A percentile compares a stretch with the other conserved stretches of the same genome.
phyloP scores from a whole-genome alignment of 2,113 vertebrate genomes.

The Suricata suricatta region DNA sequence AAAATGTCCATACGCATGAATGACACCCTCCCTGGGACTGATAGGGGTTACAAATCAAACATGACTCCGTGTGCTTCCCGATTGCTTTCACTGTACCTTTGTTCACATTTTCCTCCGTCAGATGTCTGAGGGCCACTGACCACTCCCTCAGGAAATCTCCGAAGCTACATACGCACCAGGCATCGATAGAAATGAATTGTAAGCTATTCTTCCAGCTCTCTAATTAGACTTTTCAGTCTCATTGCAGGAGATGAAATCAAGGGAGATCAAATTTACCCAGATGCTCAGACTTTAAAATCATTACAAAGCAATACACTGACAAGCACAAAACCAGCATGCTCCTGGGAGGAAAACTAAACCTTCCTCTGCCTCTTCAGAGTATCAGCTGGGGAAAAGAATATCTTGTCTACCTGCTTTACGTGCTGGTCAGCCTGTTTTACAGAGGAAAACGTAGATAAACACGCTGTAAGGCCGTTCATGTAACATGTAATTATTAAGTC shows the following conservation, averaged over 20 bases:
- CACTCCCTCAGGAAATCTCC: conserved; percentile 4
- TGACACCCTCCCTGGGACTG: background rate
- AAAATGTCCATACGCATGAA: background rate
- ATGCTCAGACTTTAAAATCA: conserved; percentile 40
- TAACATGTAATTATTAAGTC: conserved; percentile 17
- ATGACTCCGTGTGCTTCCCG: too few species aligned
- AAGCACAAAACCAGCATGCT: background rate
- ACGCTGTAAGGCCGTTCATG: background rate
- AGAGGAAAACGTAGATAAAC: background rate
- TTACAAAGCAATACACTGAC: conserved; percentile 19
- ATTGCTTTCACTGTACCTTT: background rate
- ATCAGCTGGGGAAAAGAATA: background rate
- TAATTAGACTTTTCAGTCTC: conserved; percentile 52
- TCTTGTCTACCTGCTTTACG: background rate
- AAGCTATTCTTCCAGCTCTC: conserved; percentile 34
- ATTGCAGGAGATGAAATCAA: conserved; percentile 47
- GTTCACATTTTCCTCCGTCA: background rate
- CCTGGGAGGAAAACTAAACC: background rate
- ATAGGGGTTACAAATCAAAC: background rate
- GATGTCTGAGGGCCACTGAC: background rate
- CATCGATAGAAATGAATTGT: background rate
- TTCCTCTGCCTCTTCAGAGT: background rate
- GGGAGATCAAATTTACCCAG: conserved; percentile 19
- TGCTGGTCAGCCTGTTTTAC: background rate
- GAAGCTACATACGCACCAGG: background rate